These are phyloP conservation scores for Apogon talboti DNA, from an alignment of 2,797 vertebrate species.

Conservation along the genomic window DNA sequence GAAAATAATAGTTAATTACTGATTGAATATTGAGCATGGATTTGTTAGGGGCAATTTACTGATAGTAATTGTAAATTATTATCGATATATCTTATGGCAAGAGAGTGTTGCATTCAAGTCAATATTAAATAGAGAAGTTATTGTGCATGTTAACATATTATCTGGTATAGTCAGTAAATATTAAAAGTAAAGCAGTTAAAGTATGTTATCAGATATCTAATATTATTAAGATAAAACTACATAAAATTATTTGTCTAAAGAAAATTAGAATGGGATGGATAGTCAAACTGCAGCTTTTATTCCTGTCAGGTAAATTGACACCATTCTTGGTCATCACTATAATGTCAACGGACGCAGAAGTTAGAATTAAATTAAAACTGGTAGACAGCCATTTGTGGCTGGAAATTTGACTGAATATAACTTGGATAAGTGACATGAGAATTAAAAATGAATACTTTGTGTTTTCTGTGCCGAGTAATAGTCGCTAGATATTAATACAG, in stretches of 20 bases:
- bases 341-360: conserved; percentile 30
- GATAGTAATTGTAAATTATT: too few relatives aligned
- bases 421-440: neutral
- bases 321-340: conserved; percentile 35
- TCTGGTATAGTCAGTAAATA: too few relatives aligned
- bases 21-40: too few relatives aligned
- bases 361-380: conserved; percentile 57
- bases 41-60: too few relatives aligned
- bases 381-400: conserved; percentile 20
- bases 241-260: conserved; percentile 2
- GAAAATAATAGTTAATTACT: neutral
- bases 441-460: conserved; percentile 5
- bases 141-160: too few relatives aligned
- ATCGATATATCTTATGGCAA: too few relatives aligned
- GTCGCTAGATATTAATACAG: conserved; percentile 12
- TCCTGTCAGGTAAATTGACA: conserved; percentile 46
- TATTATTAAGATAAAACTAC: neutral
- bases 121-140: too few relatives aligned
- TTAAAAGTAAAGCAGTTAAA: neutral
- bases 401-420: conserved; percentile 1
- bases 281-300: conserved; percentile 25
- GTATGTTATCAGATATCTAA: neutral
- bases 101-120: too few relatives aligned
- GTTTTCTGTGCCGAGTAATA: conserved; percentile 28
- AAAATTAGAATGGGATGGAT: conserved; percentile 14